Evolutionary conservation across 1,140 invertebrate genomes (phyloP).

Genomic region (Lepidurus apus): DNA sequence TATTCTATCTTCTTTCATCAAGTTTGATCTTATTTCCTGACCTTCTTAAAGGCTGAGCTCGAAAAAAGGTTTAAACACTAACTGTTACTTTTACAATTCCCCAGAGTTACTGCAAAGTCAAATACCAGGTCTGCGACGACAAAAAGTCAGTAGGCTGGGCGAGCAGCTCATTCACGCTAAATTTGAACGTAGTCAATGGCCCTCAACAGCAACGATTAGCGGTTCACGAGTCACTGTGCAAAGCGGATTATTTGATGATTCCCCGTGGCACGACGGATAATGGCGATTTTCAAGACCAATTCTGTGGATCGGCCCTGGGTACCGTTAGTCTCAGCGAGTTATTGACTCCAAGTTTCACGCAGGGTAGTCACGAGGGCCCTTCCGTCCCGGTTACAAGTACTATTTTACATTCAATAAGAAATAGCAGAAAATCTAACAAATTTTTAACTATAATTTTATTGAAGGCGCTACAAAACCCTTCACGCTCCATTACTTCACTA

Average conservation of each 20-base stretch:
- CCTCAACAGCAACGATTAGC: conserved; percentile 5
- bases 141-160: background rate
- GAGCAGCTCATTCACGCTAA: background rate
- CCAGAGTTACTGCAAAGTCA: background rate
- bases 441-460: background rate
- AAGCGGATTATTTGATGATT: background rate
- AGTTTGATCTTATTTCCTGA: too few relatives aligned
- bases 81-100: too few relatives aligned
- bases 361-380: background rate
- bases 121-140: background rate
- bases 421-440: conserved; percentile 12
- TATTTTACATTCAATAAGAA: background rate
- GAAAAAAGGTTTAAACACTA: too few relatives aligned
- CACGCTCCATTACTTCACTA: conserved; percentile 18
- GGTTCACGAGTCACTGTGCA: background rate
- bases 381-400: background rate
- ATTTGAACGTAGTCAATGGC: background rate
- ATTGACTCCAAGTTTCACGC: background rate
- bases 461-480: conserved; percentile 27
- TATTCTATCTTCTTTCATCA: too few relatives aligned
- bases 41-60: too few relatives aligned
- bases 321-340: conserved; percentile 1
- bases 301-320: background rate
- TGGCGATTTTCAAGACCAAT: conserved; percentile 7
- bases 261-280: background rate